These are phyloP conservation scores for Hipposideros armiger DNA, from an alignment of 2,113 vertebrate species.

Conservation along the genomic window DNA sequence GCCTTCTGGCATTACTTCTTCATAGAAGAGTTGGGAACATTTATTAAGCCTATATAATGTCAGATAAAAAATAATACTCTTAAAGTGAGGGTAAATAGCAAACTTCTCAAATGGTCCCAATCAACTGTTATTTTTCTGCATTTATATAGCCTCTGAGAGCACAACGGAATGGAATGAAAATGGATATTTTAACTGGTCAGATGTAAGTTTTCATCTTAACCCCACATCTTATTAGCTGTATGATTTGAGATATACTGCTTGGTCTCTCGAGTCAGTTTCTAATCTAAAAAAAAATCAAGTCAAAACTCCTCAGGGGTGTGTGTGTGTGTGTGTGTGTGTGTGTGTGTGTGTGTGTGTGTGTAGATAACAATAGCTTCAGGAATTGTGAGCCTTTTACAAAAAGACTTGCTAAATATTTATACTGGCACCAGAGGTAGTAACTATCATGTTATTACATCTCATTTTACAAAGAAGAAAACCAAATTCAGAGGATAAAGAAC, in stretches of 20 bases:
- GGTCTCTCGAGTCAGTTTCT: neutral
- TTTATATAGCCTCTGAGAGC: neutral
- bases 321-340: neutral
- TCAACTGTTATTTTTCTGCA: neutral
- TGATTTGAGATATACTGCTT: neutral
- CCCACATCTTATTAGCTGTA: neutral
- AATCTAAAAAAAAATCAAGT: neutral
- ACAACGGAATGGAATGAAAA: neutral
- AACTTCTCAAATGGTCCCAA: neutral
- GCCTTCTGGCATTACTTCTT: neutral
- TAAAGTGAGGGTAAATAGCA: neutral
- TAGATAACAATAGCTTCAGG: neutral
- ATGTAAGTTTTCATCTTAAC: neutral
- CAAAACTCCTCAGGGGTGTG: neutral
- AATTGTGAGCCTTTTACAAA: neutral
- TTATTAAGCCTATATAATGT: neutral
- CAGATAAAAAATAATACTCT: neutral
- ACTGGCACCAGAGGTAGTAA: neutral
- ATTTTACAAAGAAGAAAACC: conserved; percentile 11
- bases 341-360: neutral
- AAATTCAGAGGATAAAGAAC: neutral
- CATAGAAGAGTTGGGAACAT: neutral
- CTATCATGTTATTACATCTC: neutral
- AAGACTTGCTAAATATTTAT: neutral
- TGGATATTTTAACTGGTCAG: neutral